A percentile compares a stretch with the other conserved stretches of the same genome.
phyloP scores from a whole-genome alignment of 2,113 vertebrate species.

The Muntiacus reevesi region DNA sequence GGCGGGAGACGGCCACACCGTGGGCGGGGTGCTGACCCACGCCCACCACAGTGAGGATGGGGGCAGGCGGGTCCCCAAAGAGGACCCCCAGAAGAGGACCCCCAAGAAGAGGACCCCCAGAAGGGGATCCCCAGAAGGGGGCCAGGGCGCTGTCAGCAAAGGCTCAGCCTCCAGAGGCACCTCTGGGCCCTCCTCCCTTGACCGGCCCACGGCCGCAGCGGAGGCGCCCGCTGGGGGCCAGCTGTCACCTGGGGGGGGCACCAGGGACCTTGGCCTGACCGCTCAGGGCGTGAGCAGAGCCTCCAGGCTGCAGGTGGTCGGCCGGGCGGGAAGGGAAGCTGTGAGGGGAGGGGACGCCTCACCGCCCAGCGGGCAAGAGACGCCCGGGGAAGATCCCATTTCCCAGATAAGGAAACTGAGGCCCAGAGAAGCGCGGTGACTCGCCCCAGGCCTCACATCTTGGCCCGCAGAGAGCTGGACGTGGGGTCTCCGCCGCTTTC shows the following conservation, averaged over 20 bases:
- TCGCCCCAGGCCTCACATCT: neutral
- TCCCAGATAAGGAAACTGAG: neutral
- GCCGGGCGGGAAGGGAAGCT: neutral
- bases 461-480: neutral
- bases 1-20: neutral
- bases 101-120: neutral
- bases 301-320: neutral
- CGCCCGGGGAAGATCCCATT: neutral
- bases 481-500: neutral
- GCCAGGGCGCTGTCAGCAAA: neutral
- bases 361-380: neutral
- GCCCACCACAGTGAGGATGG: neutral
- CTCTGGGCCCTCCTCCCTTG: neutral
- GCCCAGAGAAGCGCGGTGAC: neutral
- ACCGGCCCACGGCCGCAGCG: fast-evolving
- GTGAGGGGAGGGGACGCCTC: neutral
- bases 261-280: neutral
- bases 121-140: neutral
- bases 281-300: neutral
- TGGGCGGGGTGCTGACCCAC: neutral
- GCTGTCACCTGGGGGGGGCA: neutral
- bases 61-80: too few species aligned
- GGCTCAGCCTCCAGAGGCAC: neutral
- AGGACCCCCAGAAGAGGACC: neutral
- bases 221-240: neutral